These are phyloP conservation scores for Coregonus clupeaformis DNA, from an alignment of 2,113 vertebrate species.

Conservation along the genomic window DNA sequence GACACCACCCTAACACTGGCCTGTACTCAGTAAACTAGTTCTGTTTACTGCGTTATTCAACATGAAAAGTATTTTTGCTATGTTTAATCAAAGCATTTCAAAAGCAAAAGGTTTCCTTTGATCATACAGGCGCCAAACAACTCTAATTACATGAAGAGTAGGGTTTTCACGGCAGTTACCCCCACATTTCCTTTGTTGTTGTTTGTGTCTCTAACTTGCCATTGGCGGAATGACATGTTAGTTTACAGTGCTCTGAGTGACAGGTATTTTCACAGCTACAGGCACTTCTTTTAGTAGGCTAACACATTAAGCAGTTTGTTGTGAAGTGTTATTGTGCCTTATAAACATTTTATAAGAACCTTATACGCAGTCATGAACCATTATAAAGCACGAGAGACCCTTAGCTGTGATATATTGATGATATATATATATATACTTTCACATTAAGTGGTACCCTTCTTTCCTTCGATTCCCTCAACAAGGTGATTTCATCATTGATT, in stretches of 20 bases:
- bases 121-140: slow-evolving; percentile 6
- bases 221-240: not conserved
- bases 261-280: not conserved
- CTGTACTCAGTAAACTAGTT: not conserved
- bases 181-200: not conserved
- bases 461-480: not conserved
- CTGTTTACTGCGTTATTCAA: not conserved
- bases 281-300: not conserved
- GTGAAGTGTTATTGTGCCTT: no score
- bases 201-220: no score
- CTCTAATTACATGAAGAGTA: slow-evolving; percentile 5
- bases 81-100: not conserved
- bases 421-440: no score
- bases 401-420: no score
- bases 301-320: no score
- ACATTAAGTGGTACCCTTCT: not conserved
- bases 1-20: not conserved
- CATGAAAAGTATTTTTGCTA: not conserved
- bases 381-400: no score
- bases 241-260: not conserved
- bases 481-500: slow-evolving; percentile 4
- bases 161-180: not conserved
- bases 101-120: slow-evolving; percentile 7
- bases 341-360: no score
- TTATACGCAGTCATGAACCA: no score